A percentile compares a stretch with the other conserved stretches of the same genome.
phyloP scores from a whole-genome alignment of 2,113 vertebrate species.

The Zosterops japonicus region DNA sequence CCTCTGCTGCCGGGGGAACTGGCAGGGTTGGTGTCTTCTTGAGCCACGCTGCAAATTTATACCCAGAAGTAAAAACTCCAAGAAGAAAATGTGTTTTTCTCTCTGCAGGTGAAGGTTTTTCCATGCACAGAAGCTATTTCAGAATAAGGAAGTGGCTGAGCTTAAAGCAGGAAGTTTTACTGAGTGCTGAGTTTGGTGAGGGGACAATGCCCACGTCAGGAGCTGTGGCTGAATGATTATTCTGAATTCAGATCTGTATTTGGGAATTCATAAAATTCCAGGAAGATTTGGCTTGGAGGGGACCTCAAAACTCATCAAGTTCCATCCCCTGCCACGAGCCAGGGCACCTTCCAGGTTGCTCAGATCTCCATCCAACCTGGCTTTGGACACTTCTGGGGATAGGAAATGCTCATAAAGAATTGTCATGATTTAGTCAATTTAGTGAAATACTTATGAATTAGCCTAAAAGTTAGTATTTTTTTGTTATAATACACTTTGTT shows the following conservation, averaged over 20 bases:
- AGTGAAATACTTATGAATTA: background rate
- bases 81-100: background rate
- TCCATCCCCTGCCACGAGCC: fast-evolving
- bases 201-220: fast-evolving
- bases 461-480: background rate
- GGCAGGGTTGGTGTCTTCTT: background rate
- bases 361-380: background rate
- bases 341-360: too few species aligned
- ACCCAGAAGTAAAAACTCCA: background rate
- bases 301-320: background rate
- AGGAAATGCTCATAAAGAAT: background rate
- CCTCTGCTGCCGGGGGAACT: too few species aligned
- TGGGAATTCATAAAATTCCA: background rate
- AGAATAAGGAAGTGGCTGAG: background rate
- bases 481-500: background rate
- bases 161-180: background rate
- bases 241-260: background rate
- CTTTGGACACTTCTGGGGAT: background rate
- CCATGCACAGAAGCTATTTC: fast-evolving
- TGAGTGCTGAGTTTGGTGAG: background rate
- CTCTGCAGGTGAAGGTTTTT: background rate
- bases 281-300: background rate
- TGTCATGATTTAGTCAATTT: background rate
- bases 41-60: fast-evolving
- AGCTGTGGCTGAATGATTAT: fast-evolving